Evolutionary conservation across 2,113 vertebrate genomes (phyloP).

Genomic region (Hyla sarda): DNA sequence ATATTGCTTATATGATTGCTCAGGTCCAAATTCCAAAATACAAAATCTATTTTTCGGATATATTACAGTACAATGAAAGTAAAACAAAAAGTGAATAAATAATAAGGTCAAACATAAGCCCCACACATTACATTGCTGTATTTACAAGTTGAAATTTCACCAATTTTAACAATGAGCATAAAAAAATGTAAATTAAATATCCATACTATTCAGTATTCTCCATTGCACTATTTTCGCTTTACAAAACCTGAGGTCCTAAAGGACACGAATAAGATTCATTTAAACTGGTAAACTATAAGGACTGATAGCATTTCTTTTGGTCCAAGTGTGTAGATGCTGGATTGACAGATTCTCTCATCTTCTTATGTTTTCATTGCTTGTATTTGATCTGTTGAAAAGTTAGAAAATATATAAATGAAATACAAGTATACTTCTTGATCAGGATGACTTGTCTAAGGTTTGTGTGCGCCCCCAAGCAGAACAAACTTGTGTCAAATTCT

Average conservation of each 20-base stretch:
- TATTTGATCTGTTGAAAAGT: slow-evolving; percentile 75
- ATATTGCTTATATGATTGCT: slow-evolving; percentile 11
- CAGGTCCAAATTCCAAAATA: slow-evolving; percentile 6
- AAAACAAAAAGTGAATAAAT: slow-evolving; percentile 43
- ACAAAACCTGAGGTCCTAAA: slow-evolving; percentile 47
- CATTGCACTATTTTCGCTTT: background rate
- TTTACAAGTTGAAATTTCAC: slow-evolving; percentile 10
- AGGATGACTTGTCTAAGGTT: background rate
- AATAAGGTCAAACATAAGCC: slow-evolving; percentile 17
- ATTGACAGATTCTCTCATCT: slow-evolving; percentile 60
- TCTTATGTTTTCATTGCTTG: slow-evolving; percentile 80
- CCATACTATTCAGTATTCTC: background rate
- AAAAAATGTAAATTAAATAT: background rate
- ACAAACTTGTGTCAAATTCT: background rate
- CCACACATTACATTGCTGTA: background rate
- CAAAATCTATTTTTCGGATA: slow-evolving; percentile 11
- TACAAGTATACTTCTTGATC: background rate
- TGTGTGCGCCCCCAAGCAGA: no score
- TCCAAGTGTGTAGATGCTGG: background rate
- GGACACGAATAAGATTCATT: background rate
- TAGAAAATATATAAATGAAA: background rate
- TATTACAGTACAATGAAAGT: background rate
- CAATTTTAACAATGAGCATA: slow-evolving; percentile 8
- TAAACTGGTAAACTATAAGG: background rate
- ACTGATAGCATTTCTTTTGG: slow-evolving; percentile 14